These are phyloP conservation scores for Glyphotaelius pellucidus DNA, from an alignment of 2,888 invertebrate species.

Conservation along the genomic window DNA sequence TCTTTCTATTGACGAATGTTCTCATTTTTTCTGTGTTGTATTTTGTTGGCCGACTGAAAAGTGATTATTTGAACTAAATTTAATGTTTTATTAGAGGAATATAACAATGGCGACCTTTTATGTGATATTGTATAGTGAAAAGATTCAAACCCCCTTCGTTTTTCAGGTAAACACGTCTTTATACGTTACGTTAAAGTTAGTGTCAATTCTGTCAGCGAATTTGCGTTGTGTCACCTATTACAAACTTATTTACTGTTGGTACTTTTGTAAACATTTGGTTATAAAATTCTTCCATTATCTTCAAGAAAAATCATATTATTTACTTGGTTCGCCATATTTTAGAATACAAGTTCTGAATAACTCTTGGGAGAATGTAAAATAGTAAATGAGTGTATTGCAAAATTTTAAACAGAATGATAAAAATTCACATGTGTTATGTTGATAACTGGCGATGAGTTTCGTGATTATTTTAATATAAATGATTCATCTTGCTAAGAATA, in stretches of 20 bases:
- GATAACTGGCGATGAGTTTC: background rate
- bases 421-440: background rate
- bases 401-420: background rate
- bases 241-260: background rate
- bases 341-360: background rate
- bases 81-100: background rate
- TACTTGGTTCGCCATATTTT: background rate
- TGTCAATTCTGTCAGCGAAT: background rate
- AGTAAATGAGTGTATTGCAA: no score
- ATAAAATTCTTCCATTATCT: background rate
- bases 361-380: background rate
- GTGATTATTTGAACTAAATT: background rate
- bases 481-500: conserved; percentile 22
- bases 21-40: background rate
- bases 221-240: background rate
- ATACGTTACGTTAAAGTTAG: background rate
- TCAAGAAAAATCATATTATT: background rate
- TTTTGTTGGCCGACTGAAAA: background rate
- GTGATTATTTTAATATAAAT: background rate
- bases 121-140: background rate
- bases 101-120: background rate
- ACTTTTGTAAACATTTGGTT: background rate
- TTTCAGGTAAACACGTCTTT: background rate
- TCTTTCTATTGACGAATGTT: background rate
- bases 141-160: background rate